Percentiles rank a stretch among this genome's conserved stretches.
phyloP scores from a whole-genome alignment of 2,797 vertebrate species.

The Eulemur coronatus region DNA sequence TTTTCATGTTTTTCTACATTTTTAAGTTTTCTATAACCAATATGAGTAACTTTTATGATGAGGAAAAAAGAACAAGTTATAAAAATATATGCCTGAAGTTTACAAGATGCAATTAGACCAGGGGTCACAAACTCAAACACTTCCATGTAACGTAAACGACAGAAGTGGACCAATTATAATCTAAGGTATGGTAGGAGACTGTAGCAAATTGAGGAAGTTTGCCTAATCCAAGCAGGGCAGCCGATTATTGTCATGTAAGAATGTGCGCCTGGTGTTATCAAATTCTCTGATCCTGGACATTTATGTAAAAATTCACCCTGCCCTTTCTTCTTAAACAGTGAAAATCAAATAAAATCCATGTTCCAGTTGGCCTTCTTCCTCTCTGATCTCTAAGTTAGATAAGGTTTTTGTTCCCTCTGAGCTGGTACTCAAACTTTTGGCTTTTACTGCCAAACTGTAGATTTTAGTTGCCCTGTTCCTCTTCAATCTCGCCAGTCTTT shows the following conservation, averaged over 20 bases:
- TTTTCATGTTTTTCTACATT: background rate
- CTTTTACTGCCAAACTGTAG: background rate
- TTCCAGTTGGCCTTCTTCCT: background rate
- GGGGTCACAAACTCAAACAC: background rate
- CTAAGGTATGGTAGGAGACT: no score
- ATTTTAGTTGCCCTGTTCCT: background rate
- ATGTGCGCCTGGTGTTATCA: background rate
- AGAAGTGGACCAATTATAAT: background rate
- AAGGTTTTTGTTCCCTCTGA: background rate
- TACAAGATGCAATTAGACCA: background rate
- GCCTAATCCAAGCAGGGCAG: background rate
- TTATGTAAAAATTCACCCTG: background rate
- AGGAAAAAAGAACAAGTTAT: background rate
- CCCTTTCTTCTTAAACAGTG: background rate
- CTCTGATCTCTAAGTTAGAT: background rate
- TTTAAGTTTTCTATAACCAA: background rate
- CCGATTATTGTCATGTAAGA: background rate
- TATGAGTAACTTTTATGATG: background rate
- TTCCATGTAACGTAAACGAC: background rate
- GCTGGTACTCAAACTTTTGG: background rate
- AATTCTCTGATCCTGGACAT: background rate
- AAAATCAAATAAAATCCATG: background rate
- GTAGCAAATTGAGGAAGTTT: background rate
- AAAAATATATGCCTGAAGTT: background rate
- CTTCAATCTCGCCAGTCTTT: background rate